These are phyloP conservation scores for Microchirus variegatus DNA, from an alignment of 2,797 vertebrate genomes.

Conservation along the genomic window DNA sequence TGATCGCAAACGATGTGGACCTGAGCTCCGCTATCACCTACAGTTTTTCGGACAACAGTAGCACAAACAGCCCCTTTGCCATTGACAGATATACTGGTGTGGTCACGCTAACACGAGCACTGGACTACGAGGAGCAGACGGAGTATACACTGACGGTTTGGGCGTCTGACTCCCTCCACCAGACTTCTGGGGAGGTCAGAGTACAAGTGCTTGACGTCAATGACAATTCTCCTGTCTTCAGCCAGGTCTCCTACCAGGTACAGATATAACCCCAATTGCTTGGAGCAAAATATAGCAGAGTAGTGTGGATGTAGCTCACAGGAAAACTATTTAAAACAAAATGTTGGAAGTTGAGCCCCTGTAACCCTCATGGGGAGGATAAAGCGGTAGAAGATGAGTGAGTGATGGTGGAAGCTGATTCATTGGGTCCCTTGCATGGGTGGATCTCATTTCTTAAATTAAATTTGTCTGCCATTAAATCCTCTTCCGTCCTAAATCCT, in stretches of 20 bases:
- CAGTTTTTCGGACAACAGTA: slow-evolving; percentile 79
- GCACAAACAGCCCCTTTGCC: slow-evolving; percentile 80
- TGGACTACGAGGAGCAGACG: slow-evolving; percentile 88
- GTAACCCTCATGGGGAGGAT: too few relatives aligned
- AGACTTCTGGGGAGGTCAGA: slow-evolving; percentile 79
- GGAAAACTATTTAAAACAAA: too few relatives aligned
- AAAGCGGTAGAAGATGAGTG: too few relatives aligned
- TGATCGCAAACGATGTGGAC: slow-evolving; percentile 88
- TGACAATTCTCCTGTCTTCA: slow-evolving; percentile 91
- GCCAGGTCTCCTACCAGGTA: slow-evolving; percentile 90
- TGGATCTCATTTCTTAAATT: too few relatives aligned
- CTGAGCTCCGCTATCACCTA: slow-evolving; percentile 85
- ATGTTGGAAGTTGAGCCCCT: too few relatives aligned
- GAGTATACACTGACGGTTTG: slow-evolving; percentile 78
- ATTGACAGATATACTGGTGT: slow-evolving; percentile 84
- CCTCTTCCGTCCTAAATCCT: too few relatives aligned
- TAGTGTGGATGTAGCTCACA: too few relatives aligned
- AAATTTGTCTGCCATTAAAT: too few relatives aligned
- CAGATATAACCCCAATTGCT: neutral
- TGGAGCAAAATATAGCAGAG: too few relatives aligned
- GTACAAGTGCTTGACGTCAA: slow-evolving; percentile 88
- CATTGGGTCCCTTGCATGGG: too few relatives aligned
- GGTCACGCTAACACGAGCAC: slow-evolving; percentile 77
- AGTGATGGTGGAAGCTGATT: too few relatives aligned
- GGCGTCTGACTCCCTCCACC: slow-evolving; percentile 88